Conservation (phyloP, 2,113 vertebrate species). For the Tupaia tana region DNA sequence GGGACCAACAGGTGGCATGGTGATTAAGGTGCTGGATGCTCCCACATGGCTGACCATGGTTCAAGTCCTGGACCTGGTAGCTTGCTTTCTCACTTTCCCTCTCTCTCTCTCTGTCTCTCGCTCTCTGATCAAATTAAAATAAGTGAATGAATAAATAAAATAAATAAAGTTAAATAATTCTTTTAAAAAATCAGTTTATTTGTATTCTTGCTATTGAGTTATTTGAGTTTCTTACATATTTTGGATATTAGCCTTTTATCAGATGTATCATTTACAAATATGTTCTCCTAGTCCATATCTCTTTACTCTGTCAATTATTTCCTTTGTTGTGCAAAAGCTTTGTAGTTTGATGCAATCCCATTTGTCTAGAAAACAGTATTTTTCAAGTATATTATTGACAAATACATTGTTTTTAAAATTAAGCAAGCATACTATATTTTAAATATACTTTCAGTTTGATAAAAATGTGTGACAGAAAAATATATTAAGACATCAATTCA, state of each 20-base stretch:
- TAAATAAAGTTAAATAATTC: too few species aligned
- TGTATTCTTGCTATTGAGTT: not conserved
- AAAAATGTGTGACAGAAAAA: slow-evolving; percentile 10
- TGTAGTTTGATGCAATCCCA: not conserved
- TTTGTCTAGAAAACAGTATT: slow-evolving; percentile 1
- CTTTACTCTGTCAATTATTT: not conserved
- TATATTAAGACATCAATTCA: not conserved
- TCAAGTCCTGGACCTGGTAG: too few species aligned
- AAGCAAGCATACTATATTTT: slow-evolving; percentile 53
- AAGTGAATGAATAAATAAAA: too few species aligned
- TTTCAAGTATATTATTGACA: slow-evolving; percentile 6
- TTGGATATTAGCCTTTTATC: not conserved
- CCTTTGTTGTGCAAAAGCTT: not conserved
- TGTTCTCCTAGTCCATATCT: not conserved
- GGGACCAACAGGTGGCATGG: too few species aligned
- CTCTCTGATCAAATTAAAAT: too few species aligned
- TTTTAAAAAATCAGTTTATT: not conserved
- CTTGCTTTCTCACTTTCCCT: too few species aligned
- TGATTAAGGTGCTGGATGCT: too few species aligned
- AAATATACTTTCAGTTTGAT: slow-evolving; percentile 15
- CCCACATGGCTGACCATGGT: too few species aligned
- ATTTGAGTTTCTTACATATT: not conserved
- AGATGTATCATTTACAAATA: not conserved
- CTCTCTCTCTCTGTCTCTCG: too few species aligned
- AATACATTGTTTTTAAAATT: slow-evolving; percentile 13